These are phyloP conservation scores for Andrena dorsata DNA, from an alignment of 2,888 invertebrate species.

Conservation along the genomic window DNA sequence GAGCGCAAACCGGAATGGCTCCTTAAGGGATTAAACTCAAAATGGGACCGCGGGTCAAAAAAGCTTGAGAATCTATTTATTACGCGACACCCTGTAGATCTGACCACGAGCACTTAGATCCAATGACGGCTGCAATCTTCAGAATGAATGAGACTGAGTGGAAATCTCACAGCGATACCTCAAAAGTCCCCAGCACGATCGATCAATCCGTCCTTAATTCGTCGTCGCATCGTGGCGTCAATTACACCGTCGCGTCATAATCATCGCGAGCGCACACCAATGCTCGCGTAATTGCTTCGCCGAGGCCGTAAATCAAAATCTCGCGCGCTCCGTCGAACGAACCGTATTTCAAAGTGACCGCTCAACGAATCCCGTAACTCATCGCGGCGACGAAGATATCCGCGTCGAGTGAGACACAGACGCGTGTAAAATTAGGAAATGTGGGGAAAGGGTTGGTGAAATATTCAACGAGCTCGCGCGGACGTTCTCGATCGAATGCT, in stretches of 20 bases:
- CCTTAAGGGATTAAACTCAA: no score
- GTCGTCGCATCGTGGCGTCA: constrained; percentile 2
- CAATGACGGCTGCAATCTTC: constrained; percentile 7
- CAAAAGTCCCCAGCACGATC: constrained; percentile 14
- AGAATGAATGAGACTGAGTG: background rate
- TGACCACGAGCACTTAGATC: no score
- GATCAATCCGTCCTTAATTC: constrained; percentile 10
- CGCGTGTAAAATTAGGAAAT: constrained; percentile 11
- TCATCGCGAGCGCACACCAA: background rate
- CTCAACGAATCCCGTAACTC: background rate
- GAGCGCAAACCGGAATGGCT: no score
- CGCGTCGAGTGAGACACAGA: background rate
- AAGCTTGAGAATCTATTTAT: no score
- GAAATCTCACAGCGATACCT: background rate
- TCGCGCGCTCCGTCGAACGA: background rate
- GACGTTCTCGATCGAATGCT: constrained; percentile 1
- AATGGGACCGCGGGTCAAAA: no score
- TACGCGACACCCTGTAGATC: no score
- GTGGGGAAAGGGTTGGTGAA: background rate
- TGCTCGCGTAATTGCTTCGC: background rate
- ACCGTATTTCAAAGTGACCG: background rate
- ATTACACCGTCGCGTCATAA: constrained; percentile 21
- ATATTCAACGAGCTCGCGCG: constrained; percentile 15
- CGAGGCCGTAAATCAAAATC: constrained; percentile 11
- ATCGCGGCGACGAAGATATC: background rate